phyloP scores from a whole-genome alignment of 2,797 vertebrate species.

The Falco naumanni region DNA sequence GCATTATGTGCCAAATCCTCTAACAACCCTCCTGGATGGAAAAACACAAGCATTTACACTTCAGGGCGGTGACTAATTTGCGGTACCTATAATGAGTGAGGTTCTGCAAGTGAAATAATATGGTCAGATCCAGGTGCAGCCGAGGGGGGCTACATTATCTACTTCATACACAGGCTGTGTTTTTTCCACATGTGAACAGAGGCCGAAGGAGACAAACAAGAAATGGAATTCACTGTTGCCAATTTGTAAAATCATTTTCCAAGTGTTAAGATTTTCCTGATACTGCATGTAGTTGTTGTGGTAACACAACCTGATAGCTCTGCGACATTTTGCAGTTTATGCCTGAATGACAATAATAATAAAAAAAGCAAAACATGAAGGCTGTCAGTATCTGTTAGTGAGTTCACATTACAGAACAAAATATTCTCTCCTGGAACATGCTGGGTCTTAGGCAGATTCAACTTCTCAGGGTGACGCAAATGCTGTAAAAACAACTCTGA shows the following conservation, averaged over 20 bases:
- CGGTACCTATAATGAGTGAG: neutral
- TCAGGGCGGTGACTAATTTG: constrained; percentile 34
- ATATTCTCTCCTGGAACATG: constrained; percentile 37
- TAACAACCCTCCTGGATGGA: neutral
- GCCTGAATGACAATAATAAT: neutral
- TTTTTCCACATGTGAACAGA: neutral
- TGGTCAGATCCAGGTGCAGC: neutral
- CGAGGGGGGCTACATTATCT: neutral
- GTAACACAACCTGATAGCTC: neutral
- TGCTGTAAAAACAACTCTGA: constrained; percentile 64
- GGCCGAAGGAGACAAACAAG: neutral
- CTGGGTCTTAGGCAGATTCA: constrained; percentile 51
- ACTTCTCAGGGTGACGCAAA: constrained; percentile 51
- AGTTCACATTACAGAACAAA: constrained; percentile 55
- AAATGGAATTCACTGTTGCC: neutral
- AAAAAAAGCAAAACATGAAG: constrained; percentile 3
- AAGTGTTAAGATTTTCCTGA: neutral
- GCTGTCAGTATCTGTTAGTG: neutral
- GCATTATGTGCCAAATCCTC: neutral
- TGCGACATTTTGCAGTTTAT: neutral
- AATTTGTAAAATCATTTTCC: neutral
- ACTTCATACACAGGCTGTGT: neutral
- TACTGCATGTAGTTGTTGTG: neutral
- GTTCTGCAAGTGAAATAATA: neutral
- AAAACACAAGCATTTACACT: constrained; percentile 14